A percentile compares a stretch with the other conserved stretches of the same genome.
Conservation (phyloP, 2,888 invertebrate genomes). For the Gisinianus flammeolus region DNA sequence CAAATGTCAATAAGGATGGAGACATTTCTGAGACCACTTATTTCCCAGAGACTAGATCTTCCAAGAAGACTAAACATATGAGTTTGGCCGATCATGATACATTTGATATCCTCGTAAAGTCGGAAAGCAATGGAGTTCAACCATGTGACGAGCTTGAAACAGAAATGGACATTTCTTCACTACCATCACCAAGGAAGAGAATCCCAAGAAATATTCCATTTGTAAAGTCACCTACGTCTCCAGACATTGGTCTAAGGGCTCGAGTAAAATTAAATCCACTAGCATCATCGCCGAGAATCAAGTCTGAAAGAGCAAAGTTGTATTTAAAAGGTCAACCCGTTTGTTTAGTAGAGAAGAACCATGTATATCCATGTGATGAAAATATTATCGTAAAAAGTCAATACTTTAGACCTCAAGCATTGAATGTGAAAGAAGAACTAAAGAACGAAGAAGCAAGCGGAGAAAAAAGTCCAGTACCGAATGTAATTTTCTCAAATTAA, state of each 20-base stretch:
- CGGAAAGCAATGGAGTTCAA: background rate
- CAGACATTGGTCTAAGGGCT: background rate
- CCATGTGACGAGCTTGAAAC: background rate
- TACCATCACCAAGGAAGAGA: background rate
- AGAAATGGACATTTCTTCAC: too few species aligned
- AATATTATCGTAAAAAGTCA: constrained; percentile 44
- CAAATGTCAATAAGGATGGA: too few species aligned
- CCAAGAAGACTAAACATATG: too few species aligned
- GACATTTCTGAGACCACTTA: too few species aligned
- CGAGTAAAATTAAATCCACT: background rate
- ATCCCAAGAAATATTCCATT: constrained; percentile 18
- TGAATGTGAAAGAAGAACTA: background rate
- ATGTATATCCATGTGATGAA: constrained; percentile 33
- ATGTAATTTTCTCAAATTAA: too few species aligned
- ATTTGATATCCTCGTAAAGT: too few species aligned
- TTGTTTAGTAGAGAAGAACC: constrained; percentile 40
- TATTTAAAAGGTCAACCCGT: background rate
- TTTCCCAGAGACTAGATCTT: too few species aligned
- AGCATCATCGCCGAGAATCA: too few species aligned
- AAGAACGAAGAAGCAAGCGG: background rate
- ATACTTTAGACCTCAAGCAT: constrained; percentile 2
- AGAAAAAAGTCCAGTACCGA: background rate
- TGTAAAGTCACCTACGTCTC: background rate
- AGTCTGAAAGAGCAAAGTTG: too few species aligned
- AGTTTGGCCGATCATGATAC: too few species aligned